A percentile compares a stretch with the other conserved stretches of the same genome.
Evolutionary conservation across 2,797 vertebrate genomes (phyloP).

Genomic region (Setipinna tenuifilis): DNA sequence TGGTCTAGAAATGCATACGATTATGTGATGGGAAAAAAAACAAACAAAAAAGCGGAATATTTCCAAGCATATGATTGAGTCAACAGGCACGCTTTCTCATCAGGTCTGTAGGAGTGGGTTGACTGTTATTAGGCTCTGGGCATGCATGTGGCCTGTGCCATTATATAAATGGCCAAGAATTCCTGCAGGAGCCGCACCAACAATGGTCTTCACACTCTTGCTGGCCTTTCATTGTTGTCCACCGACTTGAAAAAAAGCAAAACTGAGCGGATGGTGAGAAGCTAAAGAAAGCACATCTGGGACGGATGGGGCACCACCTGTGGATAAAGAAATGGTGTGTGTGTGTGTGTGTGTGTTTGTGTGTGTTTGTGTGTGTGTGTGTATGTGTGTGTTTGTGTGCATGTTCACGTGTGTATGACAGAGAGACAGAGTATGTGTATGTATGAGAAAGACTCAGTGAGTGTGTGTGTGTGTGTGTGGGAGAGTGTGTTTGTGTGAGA

Average conservation of each 20-base stretch:
- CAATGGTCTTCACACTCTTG: slow-evolving; percentile 16
- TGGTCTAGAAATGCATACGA: too few species aligned
- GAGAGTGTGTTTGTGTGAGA: too few species aligned
- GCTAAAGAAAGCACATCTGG: slow-evolving; percentile 16
- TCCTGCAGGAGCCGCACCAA: not conserved
- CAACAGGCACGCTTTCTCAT: not conserved
- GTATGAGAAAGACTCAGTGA: not conserved
- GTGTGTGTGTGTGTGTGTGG: slow-evolving; percentile 22
- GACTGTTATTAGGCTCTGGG: not conserved
- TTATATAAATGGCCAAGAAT: not conserved
- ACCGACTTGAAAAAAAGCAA: too few species aligned
- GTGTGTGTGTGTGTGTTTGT: not conserved
- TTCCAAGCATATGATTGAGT: not conserved
- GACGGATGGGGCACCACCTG: slow-evolving; percentile 53
- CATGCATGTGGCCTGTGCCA: not conserved
- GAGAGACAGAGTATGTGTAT: not conserved
- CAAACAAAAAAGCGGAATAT: not conserved
- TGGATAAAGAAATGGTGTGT: slow-evolving; percentile 42
- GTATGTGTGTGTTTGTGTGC: not conserved
- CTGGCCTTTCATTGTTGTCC: not conserved
- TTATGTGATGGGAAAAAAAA: too few species aligned
- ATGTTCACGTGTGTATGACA: not conserved
- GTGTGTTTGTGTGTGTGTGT: not conserved
- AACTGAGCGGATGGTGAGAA: not conserved
- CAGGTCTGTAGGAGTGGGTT: not conserved